These are phyloP conservation scores for Zenarchopterus dispar DNA, from an alignment of 2,797 vertebrate species.

Conservation along the genomic window DNA sequence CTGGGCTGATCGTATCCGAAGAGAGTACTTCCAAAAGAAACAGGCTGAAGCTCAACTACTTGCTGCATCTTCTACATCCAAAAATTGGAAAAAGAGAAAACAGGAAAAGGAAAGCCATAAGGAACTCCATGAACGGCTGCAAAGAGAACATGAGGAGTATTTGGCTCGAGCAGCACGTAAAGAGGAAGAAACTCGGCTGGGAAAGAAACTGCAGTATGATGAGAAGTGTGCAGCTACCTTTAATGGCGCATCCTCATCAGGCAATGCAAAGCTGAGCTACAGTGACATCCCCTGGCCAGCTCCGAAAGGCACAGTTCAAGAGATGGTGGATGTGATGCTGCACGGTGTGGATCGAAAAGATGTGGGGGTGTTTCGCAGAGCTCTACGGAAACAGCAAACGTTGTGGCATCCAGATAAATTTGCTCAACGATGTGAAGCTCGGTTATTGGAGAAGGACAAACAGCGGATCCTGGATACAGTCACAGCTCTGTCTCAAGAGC, in stretches of 20 bases:
- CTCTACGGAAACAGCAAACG: slow-evolving; percentile 84
- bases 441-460: slow-evolving; percentile 82
- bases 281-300: slow-evolving; percentile 89
- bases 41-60: slow-evolving; percentile 68
- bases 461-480: slow-evolving; percentile 85
- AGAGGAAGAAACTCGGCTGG: slow-evolving; percentile 79
- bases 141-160: slow-evolving; percentile 85
- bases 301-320: slow-evolving; percentile 78
- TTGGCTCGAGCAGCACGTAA: slow-evolving; percentile 78
- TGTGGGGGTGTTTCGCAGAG: slow-evolving; percentile 75
- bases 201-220: slow-evolving; percentile 78
- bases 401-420: slow-evolving; percentile 93
- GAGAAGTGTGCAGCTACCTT: slow-evolving; percentile 77
- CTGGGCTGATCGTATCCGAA: slow-evolving; percentile 84
- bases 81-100: slow-evolving; percentile 48
- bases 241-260: slow-evolving; percentile 11
- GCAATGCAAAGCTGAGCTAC: slow-evolving; percentile 77
- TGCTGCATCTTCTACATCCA: slow-evolving; percentile 26
- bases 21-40: slow-evolving; percentile 82
- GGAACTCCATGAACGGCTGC: slow-evolving; percentile 67
- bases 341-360: slow-evolving; percentile 82
- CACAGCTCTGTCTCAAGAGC: slow-evolving; percentile 88
- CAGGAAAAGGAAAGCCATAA: slow-evolving; percentile 54
- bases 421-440: slow-evolving; percentile 85
- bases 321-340: slow-evolving; percentile 87